These are phyloP conservation scores for Colinus virginianus DNA, from an alignment of 2,113 vertebrate species.

Conservation along the genomic window DNA sequence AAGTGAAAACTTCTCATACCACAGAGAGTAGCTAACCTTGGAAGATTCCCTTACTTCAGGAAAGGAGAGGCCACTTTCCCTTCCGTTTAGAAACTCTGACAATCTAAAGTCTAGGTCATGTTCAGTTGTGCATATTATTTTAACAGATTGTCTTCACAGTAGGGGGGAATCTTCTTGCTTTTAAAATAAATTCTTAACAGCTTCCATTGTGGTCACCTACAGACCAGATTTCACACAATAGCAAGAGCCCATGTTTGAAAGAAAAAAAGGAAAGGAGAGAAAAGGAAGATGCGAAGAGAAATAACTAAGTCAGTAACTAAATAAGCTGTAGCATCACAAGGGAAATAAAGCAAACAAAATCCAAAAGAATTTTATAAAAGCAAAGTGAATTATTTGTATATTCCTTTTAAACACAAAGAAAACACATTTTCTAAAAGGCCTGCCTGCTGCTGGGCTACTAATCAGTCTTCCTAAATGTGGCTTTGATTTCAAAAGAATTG, in stretches of 20 bases:
- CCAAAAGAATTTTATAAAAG: not conserved
- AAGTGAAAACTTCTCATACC: not conserved
- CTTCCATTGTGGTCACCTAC: constrained; percentile 52
- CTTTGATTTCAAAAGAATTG: not conserved
- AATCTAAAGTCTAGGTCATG: not conserved
- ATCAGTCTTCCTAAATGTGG: not conserved
- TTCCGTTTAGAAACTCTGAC: not conserved
- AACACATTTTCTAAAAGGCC: not conserved
- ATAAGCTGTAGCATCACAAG: not conserved
- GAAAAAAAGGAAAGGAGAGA: not conserved
- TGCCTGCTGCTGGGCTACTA: not conserved
- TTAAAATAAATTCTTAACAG: constrained; percentile 53
- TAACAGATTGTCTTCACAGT: constrained; percentile 24
- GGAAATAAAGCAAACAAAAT: not conserved
- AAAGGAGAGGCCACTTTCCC: not conserved
- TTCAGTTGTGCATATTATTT: constrained; percentile 4
- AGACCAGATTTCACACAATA: constrained; percentile 50
- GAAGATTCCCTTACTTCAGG: not conserved
- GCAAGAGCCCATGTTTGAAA: not conserved
- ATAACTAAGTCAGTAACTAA: not conserved
- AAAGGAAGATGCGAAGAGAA: not conserved
- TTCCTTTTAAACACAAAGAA: not conserved
- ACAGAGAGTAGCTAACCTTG: not conserved
- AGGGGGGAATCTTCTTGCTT: constrained; percentile 49
- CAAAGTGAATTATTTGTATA: not conserved